A percentile compares a stretch with the other conserved stretches of the same genome.
Conservation (phyloP, 2,888 invertebrate species). For the Elysia crispata region DNA sequence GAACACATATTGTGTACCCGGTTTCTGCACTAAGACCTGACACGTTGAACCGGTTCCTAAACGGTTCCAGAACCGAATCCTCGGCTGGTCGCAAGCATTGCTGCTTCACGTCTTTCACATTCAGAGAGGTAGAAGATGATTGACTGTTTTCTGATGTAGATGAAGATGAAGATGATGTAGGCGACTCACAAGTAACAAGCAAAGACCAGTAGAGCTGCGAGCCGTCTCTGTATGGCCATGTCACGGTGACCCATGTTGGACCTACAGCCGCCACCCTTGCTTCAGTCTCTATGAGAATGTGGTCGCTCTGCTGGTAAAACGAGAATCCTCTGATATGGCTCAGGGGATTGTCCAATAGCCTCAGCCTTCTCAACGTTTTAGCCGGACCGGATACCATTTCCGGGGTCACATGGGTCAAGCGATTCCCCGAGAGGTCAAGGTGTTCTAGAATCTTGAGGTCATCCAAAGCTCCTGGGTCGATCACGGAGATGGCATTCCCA, state of each 20-base stretch:
- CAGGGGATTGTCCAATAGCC: conserved; percentile 52
- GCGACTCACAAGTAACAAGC: conserved; percentile 38
- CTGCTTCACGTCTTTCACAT: too few species aligned
- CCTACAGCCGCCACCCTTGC: conserved; percentile 39
- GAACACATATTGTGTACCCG: conserved; percentile 53
- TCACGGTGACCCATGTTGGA: conserved; percentile 34
- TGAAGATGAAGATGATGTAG: not conserved
- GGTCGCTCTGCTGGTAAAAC: conserved; percentile 42
- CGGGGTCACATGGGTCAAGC: conserved; percentile 43
- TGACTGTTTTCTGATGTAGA: too few species aligned
- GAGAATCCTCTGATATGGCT: conserved; percentile 48
- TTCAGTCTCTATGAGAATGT: conserved; percentile 47
- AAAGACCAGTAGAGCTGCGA: conserved; percentile 56
- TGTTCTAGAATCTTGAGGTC: conserved; percentile 47
- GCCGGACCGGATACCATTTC: conserved; percentile 41
- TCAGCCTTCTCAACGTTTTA: conserved; percentile 35
- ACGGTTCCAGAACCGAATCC: conserved; percentile 48
- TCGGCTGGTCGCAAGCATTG: not conserved
- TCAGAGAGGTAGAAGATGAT: too few species aligned
- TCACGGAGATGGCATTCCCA: conserved; percentile 43
- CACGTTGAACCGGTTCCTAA: conserved; percentile 42
- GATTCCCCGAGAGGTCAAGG: conserved; percentile 51
- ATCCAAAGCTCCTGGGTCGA: conserved; percentile 48
- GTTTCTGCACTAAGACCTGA: conserved; percentile 37
- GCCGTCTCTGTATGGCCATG: conserved; percentile 54